Evolutionary conservation across 1,140 invertebrate genomes (phyloP).

Genomic region (Phortica variegata): DNA sequence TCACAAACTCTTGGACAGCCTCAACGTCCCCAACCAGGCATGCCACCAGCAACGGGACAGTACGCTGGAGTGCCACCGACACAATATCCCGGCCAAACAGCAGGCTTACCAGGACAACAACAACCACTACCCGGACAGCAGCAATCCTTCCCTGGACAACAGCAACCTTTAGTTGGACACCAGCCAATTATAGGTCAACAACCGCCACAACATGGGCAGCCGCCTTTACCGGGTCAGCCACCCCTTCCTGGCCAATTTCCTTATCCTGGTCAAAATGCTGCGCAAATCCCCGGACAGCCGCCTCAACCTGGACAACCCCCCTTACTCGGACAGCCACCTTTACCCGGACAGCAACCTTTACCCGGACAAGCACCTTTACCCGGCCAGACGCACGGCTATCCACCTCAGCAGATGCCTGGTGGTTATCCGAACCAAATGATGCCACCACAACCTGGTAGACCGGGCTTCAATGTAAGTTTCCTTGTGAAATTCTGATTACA

Average conservation of each 20-base stretch:
- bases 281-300: conserved; percentile 55
- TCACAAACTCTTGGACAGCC: no score
- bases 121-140: background rate
- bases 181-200: conserved; percentile 10
- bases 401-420: conserved; percentile 27
- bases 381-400: conserved; percentile 29
- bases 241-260: conserved; percentile 24
- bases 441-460: conserved; percentile 13
- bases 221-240: conserved; percentile 26
- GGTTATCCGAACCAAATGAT: conserved; percentile 17
- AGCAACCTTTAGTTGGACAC: conserved; percentile 31
- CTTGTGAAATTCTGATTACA: background rate
- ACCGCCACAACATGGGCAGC: conserved; percentile 14
- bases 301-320: conserved; percentile 31
- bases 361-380: conserved; percentile 28
- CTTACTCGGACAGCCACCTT: conserved; percentile 14
- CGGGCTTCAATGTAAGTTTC: conserved; percentile 19
- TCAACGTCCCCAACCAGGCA: no score
- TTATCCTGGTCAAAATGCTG: conserved; percentile 16
- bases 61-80: conserved; percentile 4
- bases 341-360: conserved; percentile 24
- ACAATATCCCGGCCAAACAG: conserved; percentile 14
- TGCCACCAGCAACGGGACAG: conserved; percentile 5
- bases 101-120: conserved; percentile 7
- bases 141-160: background rate